Conservation (phyloP, 2,797 vertebrate genomes). For the Cirrhinus mrigala region DNA sequence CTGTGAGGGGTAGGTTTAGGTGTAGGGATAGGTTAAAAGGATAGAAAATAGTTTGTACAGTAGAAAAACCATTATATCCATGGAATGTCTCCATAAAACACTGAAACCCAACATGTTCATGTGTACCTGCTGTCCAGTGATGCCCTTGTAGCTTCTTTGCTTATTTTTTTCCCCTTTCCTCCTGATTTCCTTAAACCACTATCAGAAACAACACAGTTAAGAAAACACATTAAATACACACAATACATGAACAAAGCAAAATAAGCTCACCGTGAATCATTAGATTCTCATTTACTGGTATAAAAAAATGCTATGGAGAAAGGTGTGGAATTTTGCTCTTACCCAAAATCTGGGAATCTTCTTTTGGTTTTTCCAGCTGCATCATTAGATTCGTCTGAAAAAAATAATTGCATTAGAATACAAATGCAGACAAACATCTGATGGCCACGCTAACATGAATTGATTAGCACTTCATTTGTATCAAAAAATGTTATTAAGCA, state of each 20-base stretch:
- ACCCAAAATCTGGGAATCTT: conserved; percentile 95
- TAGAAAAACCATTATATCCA: too few relatives aligned
- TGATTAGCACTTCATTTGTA: background rate
- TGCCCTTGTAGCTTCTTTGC: conserved; percentile 85
- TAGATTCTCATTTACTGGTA: background rate
- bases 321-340: conserved; percentile 51
- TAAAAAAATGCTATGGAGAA: background rate
- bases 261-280: background rate
- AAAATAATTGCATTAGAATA: conserved; percentile 35
- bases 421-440: conserved; percentile 1
- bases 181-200: conserved; percentile 93
- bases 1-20: too few relatives aligned
- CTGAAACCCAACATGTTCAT: background rate
- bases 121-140: conserved; percentile 91
- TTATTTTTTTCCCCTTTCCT: conserved; percentile 91
- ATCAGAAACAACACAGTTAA: background rate
- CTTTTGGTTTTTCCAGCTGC: conserved; percentile 85
- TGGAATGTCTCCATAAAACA: too few relatives aligned
- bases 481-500: too few relatives aligned
- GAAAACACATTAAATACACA: conserved; percentile 19
- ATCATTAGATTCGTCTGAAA: conserved; percentile 86
- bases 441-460: background rate
- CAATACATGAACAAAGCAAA: background rate
- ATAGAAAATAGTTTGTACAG: too few relatives aligned
- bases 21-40: too few relatives aligned